Evolutionary conservation across 2,797 vertebrate species (phyloP).

Genomic region (Melanotaenia trifasciata): DNA sequence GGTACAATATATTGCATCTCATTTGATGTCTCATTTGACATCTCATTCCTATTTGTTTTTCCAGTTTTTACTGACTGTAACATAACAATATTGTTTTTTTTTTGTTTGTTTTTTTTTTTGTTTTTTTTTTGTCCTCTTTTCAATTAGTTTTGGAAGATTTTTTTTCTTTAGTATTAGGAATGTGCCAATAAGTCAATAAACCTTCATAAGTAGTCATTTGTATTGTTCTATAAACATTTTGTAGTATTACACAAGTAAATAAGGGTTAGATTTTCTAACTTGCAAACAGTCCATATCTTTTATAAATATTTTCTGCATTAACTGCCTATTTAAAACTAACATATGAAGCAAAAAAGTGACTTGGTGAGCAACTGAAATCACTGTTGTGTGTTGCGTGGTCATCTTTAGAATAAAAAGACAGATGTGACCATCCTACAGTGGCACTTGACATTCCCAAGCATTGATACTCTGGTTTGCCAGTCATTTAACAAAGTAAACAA

Average conservation of each 20-base stretch:
- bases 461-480: constrained; percentile 22
- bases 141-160: no score
- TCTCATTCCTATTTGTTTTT: not conserved
- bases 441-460: constrained; percentile 18
- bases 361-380: not conserved
- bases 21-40: no score
- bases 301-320: no score
- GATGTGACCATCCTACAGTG: not conserved
- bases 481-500: constrained; percentile 30
- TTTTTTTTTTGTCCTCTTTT: no score
- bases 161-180: no score
- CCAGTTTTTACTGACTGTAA: no score
- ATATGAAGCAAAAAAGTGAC: constrained; percentile 6
- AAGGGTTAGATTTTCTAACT: not conserved
- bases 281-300: not conserved
- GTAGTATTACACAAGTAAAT: no score
- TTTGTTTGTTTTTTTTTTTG: no score
- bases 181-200: no score
- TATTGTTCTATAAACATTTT: no score
- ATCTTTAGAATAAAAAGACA: not conserved
- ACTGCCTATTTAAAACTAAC: not conserved
- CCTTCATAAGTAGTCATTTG: no score
- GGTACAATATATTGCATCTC: not conserved
- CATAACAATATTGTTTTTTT: no score
- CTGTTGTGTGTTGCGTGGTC: constrained; percentile 1